Base-by-base conservation (phyloP, 2,888 invertebrate species). In the Mimachlamys varia region DNA sequence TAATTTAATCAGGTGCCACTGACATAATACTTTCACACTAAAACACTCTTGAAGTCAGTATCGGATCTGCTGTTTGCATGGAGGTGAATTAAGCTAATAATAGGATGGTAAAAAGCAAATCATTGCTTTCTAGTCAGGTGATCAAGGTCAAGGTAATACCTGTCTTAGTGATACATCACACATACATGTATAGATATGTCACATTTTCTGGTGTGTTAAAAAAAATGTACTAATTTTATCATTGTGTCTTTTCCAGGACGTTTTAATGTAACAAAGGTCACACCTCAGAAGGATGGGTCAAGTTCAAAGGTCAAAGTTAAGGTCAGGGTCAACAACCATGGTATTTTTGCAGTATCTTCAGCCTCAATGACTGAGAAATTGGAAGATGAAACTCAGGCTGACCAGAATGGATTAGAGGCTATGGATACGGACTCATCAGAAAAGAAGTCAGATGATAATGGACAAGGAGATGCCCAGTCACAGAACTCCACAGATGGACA, bases 281-380 rank as follows among this genome's bases (percentile, higher is more conserved):
- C 98, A 94, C 98, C 99, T 7, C 98, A 98, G 50, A 97, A 98
- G 0, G 98, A 98, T 92, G 99, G 99, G 53, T 99, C 99, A 95
- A 98, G 98, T n/a, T 98, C 98, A 93, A 99, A 99, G 97, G 98
- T 99, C 0, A 99, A 99, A 97, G 98, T 99, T 7, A 99, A 99
- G 97, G 98, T 99, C 12, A 98, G 99, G 94, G 97, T 99, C 90
- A 99, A 99, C 97, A 97, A 98, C 89, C 98, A 99, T 96, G 99
- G 99, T 89, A 98, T 99, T 92, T 98, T 99, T 96, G 98, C 98
- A 19, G 98, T 99, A 44, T 98, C 98, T 19, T 98, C 98, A 90
- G 99, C 99, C 7, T 98, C 98, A 55, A 93, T 96, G 95, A 94
- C 96, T 88, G 97, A 97, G 92, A 96, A 96, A 92, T 91, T 95